Percentiles rank a stretch among this genome's conserved stretches.
These are phyloP conservation scores for Molanna angustata DNA, from an alignment of 2,888 invertebrate genomes.

Conservation along the genomic window DNA sequence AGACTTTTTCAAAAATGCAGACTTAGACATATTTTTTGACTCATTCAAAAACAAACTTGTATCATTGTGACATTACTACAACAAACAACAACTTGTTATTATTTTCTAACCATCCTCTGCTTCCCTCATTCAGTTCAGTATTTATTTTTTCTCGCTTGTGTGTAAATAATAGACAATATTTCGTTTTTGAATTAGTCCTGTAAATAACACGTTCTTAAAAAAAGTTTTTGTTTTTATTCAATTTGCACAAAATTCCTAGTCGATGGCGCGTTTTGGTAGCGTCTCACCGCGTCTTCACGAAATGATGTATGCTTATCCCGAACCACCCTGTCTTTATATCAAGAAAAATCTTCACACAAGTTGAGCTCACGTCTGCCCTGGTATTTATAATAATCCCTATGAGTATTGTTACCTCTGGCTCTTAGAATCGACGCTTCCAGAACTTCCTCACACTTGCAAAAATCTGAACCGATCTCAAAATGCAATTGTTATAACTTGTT, in stretches of 20 bases:
- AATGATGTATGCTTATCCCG: constrained; percentile 9
- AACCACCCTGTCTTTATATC: constrained; percentile 24
- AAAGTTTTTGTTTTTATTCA: background rate
- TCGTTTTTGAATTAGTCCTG: no score
- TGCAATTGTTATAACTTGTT: no score
- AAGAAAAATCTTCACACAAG: constrained; percentile 18
- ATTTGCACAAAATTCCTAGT: background rate
- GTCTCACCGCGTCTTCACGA: constrained; percentile 8
- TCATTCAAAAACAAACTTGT: no score
- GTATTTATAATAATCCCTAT: constrained; percentile 31
- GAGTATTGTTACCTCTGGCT: constrained; percentile 28
- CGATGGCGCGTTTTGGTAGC: background rate
- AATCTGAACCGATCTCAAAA: constrained; percentile 2
- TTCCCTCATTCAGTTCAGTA: no score
- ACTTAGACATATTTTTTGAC: no score
- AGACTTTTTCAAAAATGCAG: no score
- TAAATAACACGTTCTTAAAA: no score
- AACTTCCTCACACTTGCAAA: constrained; percentile 9
- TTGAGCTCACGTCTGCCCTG: constrained; percentile 16
- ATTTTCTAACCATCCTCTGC: no score
- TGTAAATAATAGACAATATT: no score
- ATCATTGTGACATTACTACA: no score
- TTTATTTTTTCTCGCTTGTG: no score
- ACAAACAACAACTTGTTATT: no score
- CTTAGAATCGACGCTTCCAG: constrained; percentile 16